phyloP scores from a whole-genome alignment of 2,888 invertebrate genomes.

The Argyresthia albistria region DNA sequence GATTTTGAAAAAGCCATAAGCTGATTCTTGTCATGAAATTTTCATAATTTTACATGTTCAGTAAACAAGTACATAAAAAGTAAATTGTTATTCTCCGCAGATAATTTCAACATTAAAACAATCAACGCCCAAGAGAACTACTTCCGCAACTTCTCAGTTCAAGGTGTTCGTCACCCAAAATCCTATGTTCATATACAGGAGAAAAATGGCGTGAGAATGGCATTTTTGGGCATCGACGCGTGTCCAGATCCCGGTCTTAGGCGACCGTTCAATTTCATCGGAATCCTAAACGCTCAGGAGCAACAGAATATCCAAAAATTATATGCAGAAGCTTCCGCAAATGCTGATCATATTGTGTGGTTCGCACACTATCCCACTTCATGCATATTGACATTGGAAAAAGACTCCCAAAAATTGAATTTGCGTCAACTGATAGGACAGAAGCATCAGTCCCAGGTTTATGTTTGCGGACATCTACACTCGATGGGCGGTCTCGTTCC shows the following conservation, averaged over 20 bases:
- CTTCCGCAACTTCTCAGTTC: slow-evolving; percentile 84
- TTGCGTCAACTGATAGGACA: slow-evolving; percentile 73
- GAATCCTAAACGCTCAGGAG: slow-evolving; percentile 75
- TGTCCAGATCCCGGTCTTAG: slow-evolving; percentile 89
- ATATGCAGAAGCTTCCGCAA: slow-evolving; percentile 63
- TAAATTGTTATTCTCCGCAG: slow-evolving; percentile 75
- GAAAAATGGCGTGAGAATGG: slow-evolving; percentile 75
- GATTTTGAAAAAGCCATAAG: not conserved
- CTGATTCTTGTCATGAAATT: not conserved
- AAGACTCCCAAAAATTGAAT: slow-evolving; percentile 53
- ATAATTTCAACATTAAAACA: slow-evolving; percentile 88
- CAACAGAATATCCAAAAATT: slow-evolving; percentile 70
- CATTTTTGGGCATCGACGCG: slow-evolving; percentile 91
- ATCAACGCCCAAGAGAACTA: slow-evolving; percentile 80
- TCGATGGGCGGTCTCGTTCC: slow-evolving; percentile 84
- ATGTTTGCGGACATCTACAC: slow-evolving; percentile 93
- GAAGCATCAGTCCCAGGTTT: slow-evolving; percentile 76
- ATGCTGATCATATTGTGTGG: slow-evolving; percentile 61
- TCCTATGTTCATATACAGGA: slow-evolving; percentile 79
- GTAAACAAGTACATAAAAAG: too few species aligned
- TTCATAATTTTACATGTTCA: too few species aligned
- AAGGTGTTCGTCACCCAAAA: slow-evolving; percentile 77
- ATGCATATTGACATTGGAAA: slow-evolving; percentile 78
- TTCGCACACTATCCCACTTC: slow-evolving; percentile 96
- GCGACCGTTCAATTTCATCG: slow-evolving; percentile 93